These are phyloP conservation scores for Atrina japonica DNA, from an alignment of 2,888 invertebrate genomes.

Conservation along the genomic window DNA sequence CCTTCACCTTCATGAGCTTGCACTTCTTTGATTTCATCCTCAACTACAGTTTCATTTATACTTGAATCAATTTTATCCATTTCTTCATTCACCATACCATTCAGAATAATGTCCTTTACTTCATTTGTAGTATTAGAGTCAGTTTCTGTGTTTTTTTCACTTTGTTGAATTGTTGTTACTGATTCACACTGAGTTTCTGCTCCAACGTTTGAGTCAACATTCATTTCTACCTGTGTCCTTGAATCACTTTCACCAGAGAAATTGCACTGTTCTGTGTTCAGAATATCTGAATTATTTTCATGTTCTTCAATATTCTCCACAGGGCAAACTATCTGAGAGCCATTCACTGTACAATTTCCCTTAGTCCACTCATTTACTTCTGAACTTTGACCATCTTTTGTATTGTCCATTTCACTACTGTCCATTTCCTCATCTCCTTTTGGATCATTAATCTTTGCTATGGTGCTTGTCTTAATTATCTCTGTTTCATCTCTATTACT, in stretches of 20 bases:
- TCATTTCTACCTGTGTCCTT: not conserved
- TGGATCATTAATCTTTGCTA: no score
- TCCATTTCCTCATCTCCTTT: not conserved
- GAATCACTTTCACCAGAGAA: not conserved
- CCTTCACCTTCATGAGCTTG: no score
- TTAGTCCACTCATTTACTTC: not conserved
- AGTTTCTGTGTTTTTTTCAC: conserved; percentile 5
- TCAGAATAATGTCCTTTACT: no score
- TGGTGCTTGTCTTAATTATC: not conserved
- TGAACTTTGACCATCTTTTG: not conserved
- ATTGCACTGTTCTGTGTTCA: no score
- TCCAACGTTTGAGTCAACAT: not conserved
- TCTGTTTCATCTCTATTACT: conserved; percentile 8
- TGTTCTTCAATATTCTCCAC: no score
- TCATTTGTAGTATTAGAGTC: conserved; percentile 19
- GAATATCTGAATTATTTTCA: no score
- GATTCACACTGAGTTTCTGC: not conserved
- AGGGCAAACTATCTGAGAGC: no score
- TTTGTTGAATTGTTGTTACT: not conserved
- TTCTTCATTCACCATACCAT: no score
- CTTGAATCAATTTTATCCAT: not conserved
- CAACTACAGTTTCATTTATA: not conserved
- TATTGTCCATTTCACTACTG: not conserved
- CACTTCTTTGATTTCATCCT: not conserved
- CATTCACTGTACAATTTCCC: no score